These are phyloP conservation scores for Tiaroga cobitis DNA, from an alignment of 2,797 vertebrate genomes.

Conservation along the genomic window DNA sequence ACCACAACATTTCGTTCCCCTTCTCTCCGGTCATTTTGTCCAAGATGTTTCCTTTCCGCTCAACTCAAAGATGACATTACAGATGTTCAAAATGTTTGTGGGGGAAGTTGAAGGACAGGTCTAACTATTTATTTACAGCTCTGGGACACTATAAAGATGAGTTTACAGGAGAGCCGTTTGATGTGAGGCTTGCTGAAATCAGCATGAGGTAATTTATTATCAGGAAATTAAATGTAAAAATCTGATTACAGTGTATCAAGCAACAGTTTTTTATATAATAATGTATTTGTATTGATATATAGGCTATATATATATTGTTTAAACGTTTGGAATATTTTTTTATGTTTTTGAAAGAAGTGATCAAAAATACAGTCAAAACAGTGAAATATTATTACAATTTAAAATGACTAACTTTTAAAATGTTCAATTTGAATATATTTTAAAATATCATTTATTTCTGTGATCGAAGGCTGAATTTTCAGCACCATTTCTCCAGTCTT, in stretches of 20 bases:
- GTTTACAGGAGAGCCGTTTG: background rate
- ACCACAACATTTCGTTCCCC: background rate
- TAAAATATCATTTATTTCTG: too few relatives aligned
- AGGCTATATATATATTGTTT: too few relatives aligned
- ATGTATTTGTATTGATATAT: background rate
- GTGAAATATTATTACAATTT: too few relatives aligned
- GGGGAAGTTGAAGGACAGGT: background rate
- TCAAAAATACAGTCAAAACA: too few relatives aligned
- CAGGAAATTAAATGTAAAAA: background rate
- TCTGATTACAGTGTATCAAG: background rate
- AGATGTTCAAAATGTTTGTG: background rate
- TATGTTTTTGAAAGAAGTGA: too few relatives aligned
- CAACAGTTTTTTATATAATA: background rate
- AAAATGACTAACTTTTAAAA: too few relatives aligned
- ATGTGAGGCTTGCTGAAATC: conserved; percentile 1
- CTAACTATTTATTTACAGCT: conserved; percentile 15
- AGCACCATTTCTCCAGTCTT: too few relatives aligned
- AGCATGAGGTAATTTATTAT: background rate
- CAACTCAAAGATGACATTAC: background rate
- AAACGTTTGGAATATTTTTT: too few relatives aligned
- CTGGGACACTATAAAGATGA: background rate
- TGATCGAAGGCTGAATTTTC: too few relatives aligned
- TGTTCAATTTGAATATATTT: too few relatives aligned
- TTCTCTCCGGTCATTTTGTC: conserved; percentile 21
- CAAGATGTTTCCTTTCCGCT: background rate